Conservation (phyloP, 2,888 invertebrate genomes). For the Marasmarcha lunaedactyla region DNA sequence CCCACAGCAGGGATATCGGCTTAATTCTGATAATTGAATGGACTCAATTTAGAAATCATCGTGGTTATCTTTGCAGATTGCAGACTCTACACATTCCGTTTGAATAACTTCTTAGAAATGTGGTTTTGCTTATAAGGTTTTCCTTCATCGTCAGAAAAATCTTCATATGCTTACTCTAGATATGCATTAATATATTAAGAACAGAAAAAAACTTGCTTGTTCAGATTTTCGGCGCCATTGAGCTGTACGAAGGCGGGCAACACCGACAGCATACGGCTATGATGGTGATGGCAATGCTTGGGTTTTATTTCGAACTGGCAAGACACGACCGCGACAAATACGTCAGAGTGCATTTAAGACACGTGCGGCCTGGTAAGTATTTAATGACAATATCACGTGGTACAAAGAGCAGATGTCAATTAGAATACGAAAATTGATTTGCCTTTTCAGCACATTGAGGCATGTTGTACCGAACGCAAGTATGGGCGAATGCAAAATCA, state of each 20-base stretch:
- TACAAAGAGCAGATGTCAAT: neutral
- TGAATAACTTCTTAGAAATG: no score
- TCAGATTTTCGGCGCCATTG: conserved; percentile 45
- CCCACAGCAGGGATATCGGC: no score
- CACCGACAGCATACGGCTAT: conserved; percentile 52
- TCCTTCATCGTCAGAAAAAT: no score
- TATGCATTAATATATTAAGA: no score
- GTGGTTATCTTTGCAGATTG: no score
- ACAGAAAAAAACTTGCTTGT: no score
- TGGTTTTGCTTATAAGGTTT: no score
- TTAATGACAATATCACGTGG: neutral
- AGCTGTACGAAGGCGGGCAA: conserved; percentile 44
- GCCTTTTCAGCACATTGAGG: neutral
- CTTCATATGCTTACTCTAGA: no score
- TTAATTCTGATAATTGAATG: no score
- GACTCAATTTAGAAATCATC: no score
- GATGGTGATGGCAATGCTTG: conserved; percentile 60
- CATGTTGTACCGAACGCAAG: neutral
- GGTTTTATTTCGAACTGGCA: conserved; percentile 55
- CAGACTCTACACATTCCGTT: no score
- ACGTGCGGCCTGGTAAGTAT: conserved; percentile 39
- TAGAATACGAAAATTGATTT: neutral
- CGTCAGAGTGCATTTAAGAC: conserved; percentile 41
- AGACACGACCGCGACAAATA: conserved; percentile 46
- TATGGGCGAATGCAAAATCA: no score